Evolutionary conservation across 2,888 invertebrate species (phyloP).

Genomic region (Eristalinus aeneus): DNA sequence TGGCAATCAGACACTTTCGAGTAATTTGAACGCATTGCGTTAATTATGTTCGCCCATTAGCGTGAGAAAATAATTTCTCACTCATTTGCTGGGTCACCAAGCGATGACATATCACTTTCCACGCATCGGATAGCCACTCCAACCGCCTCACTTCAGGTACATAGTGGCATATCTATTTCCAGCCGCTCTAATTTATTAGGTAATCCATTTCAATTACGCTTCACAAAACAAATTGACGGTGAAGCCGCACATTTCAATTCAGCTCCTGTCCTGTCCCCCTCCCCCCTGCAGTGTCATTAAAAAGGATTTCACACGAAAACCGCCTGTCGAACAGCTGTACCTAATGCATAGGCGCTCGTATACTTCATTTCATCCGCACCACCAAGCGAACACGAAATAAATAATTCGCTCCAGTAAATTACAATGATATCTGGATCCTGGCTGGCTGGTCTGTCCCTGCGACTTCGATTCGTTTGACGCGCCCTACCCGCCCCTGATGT

Average conservation of each 20-base stretch:
- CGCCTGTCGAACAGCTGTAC: constrained; percentile 5
- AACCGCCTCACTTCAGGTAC: not conserved
- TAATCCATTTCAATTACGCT: constrained; percentile 63
- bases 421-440: constrained; percentile 45
- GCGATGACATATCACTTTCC: constrained; percentile 35
- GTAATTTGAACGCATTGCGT: not conserved
- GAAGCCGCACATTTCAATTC: constrained; percentile 39
- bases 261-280: not conserved
- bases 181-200: constrained; percentile 33
- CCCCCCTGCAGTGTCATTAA: constrained; percentile 34
- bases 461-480: not conserved
- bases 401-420: constrained; percentile 55
- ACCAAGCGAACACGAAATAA: constrained; percentile 55
- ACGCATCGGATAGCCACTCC: not conserved
- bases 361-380: constrained; percentile 50
- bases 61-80: constrained; percentile 18
- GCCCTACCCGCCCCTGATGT: not conserved
- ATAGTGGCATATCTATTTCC: constrained; percentile 9
- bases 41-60: constrained; percentile 8
- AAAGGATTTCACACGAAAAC: constrained; percentile 40
- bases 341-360: constrained; percentile 33
- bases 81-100: constrained; percentile 24
- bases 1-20: not conserved
- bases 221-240: constrained; percentile 44
- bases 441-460: not conserved